Evolutionary conservation across 2,797 vertebrate genomes (phyloP), one percentile per base, ranked within the genome.

Genomic region (Eidolon dupreanum): DNA sequence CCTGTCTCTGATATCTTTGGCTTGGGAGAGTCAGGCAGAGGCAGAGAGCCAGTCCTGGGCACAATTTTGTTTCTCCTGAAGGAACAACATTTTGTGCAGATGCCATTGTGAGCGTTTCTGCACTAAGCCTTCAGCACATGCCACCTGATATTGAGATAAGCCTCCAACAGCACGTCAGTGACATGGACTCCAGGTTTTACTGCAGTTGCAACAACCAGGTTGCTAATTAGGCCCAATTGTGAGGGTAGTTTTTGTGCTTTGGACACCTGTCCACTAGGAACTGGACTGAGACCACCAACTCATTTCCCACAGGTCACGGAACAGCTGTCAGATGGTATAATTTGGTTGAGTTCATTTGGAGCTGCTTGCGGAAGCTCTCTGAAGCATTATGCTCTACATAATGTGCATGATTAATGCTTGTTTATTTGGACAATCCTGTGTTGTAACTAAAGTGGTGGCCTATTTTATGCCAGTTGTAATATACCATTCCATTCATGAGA

Each of bases 261-360:
- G 97, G 97, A 98, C 98, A 99, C 98, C 98, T 99, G 98, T 98
- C 98, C 24, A 12, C 0, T 43, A 98, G 97, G 97, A 98, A 96
- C 97, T 86, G 96, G 97, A 90, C 97, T 97, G 97, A 97, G 97
- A 98, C 97, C 95, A 98, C 95, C 97, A 97, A 98, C 98, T 98
- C 96, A 96, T 97, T 98, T 98, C 96, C 97, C 98, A 97, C 97
- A 96, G 98, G 98, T 98, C 98, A 98, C 90, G 26, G 97, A 98
- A 98, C 98, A 98, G 98, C 98, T 98, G 98, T 98, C 97, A 97
- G 98, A 97, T 96, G 94, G 96, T 94, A 93, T 97, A 98, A 98
- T 98, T 98, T 98, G 89, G 96, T 98, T 88, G 96, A 95, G 93
- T 98, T 98, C 94, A 98, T 98, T 98, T 98, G 98, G 98, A 97